Evolutionary conservation across 2,797 vertebrate genomes (phyloP), one percentile per base, ranked within the genome.

Genomic region (Cynodonichthys magdalenae): DNA sequence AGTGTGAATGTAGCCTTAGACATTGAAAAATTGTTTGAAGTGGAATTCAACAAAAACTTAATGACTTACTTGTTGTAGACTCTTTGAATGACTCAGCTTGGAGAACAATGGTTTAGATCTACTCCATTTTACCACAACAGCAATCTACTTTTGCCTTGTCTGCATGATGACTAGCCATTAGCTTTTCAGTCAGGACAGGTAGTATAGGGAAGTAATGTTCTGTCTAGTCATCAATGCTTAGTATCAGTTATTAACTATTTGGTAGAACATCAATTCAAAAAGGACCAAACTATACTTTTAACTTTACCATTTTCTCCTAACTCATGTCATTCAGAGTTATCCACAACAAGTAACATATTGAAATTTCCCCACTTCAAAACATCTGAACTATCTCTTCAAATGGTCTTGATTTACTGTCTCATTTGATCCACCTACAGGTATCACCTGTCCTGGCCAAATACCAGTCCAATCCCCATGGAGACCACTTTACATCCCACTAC

Each of bases 401-500:
- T 71, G 4, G 18, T 66, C 75, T 44, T 72, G 49, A 78, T 74
- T 76, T 77, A 31, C 47, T 60, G 42, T 77, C 18, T 69, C 46
- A 41, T 61, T 64, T 52, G 27, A 53, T 55, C 93, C 79, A 92
- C 93, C 69, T 93, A 95, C 66, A 92, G 93, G 77, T 97, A 96
- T 63, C 97, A 99, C 66, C 92, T 98, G 1, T 95, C 95, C 72
- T 97, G 96, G 96, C 96, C 96, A 11, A 95, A 96, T 87, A 97
- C 96, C 72, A 98, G 96, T 77, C 95, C 96, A n/a, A 83, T 94
- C 24, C 94, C 95, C 0, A 88, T 87, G 0, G 95, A 97, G 87
- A 98, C 96, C 55, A 99, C 96, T 0, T 81, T 91, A 53, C 93
- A 84, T 50, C 96, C 96, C 4, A 98, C 96, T 27, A 95, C 96